Evolutionary conservation across 2,113 vertebrate species (phyloP).

Genomic region (Pimephales promelas): DNA sequence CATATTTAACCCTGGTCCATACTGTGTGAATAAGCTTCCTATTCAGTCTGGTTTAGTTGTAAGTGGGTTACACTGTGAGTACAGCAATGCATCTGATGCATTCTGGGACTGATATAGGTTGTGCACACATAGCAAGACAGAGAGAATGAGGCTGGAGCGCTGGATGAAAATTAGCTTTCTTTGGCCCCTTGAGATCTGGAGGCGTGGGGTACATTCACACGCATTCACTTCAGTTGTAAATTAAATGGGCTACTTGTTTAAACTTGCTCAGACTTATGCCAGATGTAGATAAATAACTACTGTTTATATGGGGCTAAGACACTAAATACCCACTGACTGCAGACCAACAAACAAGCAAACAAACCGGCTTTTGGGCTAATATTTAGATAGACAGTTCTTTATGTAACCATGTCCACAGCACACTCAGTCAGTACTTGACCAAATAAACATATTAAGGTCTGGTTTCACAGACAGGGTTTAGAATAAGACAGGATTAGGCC

Average conservation of each 20-base stretch:
- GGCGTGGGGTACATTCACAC: background rate
- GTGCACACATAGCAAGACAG: background rate
- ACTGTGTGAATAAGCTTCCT: background rate
- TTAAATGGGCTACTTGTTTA: constrained; percentile 17
- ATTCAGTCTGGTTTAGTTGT: constrained; percentile 12
- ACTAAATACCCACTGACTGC: background rate
- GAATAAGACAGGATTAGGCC: too few species aligned
- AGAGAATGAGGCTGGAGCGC: background rate
- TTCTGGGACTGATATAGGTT: constrained; percentile 12
- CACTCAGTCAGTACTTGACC: background rate
- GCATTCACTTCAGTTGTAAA: constrained; percentile 6
- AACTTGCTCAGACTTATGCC: constrained; percentile 24
- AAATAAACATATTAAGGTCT: background rate
- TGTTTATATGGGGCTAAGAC: background rate
- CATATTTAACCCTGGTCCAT: background rate
- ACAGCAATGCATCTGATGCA: constrained; percentile 12
- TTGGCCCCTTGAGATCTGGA: constrained; percentile 5
- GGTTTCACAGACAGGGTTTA: too few species aligned
- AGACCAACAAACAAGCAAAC: background rate
- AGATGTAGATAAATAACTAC: background rate
- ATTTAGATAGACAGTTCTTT: background rate
- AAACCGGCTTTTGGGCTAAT: background rate
- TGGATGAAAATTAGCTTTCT: constrained; percentile 1
- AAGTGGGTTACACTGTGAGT: constrained; percentile 20
- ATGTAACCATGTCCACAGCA: background rate